Percentiles rank a stretch among this genome's conserved stretches.
Evolutionary conservation across 2,888 invertebrate species (phyloP).

Genomic region (Ellobium chinense): DNA sequence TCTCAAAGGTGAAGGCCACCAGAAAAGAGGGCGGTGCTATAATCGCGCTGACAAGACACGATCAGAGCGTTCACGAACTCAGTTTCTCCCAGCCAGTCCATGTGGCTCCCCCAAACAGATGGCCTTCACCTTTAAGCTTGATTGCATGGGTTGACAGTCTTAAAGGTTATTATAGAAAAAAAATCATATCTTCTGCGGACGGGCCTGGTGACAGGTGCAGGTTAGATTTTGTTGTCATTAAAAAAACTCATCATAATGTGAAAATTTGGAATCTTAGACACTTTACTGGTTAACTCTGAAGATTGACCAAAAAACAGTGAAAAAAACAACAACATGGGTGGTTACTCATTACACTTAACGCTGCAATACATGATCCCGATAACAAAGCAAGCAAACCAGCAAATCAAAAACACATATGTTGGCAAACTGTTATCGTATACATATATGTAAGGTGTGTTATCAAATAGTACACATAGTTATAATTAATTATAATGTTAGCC

Average conservation of each 20-base stretch:
- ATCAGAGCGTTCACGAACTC: constrained; percentile 24
- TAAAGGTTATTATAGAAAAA: background rate
- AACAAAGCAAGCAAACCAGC: no score
- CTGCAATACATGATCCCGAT: no score
- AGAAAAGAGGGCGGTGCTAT: background rate
- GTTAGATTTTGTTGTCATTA: background rate
- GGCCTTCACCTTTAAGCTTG: background rate
- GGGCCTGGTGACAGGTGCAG: background rate
- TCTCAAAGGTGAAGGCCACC: no score
- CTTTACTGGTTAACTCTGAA: no score
- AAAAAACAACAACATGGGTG: no score
- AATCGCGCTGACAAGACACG: constrained; percentile 38
- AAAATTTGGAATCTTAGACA: background rate
- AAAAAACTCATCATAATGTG: background rate
- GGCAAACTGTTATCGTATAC: background rate
- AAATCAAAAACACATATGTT: background rate
- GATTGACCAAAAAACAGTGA: no score
- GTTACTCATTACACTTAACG: no score
- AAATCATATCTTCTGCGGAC: background rate
- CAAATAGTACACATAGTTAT: no score
- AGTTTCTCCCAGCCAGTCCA: constrained; percentile 37
- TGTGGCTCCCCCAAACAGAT: background rate
- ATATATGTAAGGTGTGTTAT: constrained; percentile 14
- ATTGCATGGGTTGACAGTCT: background rate
- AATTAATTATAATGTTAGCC: background rate